Percentiles rank a stretch among this genome's conserved stretches.
These are phyloP conservation scores for Cheilosia vernalis DNA, from an alignment of 2,888 invertebrate genomes.

Conservation along the genomic window DNA sequence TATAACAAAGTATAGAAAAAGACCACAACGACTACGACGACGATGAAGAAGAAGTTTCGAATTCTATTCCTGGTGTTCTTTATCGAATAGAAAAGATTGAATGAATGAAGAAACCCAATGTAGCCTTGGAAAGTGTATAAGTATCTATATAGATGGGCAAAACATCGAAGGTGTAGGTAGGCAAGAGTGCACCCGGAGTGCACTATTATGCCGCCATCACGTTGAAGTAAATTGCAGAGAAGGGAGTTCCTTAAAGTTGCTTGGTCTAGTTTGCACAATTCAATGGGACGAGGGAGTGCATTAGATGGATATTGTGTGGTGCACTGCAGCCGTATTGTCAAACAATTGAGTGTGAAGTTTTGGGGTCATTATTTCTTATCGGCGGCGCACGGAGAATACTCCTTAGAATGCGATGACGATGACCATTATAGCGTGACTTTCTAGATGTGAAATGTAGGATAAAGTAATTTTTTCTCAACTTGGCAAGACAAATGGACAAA, in stretches of 20 bases:
- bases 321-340: constrained; percentile 30
- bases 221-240: constrained; percentile 45
- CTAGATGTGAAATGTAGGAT: too few species aligned
- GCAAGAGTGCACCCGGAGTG: constrained; percentile 10
- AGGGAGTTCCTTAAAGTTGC: constrained; percentile 41
- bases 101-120: constrained; percentile 40
- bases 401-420: constrained; percentile 1
- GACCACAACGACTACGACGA: constrained; percentile 6
- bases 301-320: constrained; percentile 30
- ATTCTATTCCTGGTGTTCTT: constrained; percentile 44
- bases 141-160: background rate
- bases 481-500: too few species aligned
- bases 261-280: constrained; percentile 51
- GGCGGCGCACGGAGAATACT: background rate
- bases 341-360: constrained; percentile 39
- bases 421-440: background rate
- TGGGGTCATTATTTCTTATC: constrained; percentile 5
- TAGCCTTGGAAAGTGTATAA: constrained; percentile 12
- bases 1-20: constrained; percentile 14
- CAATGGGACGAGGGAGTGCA: constrained; percentile 44
- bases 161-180: constrained; percentile 29
- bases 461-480: too few species aligned
- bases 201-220: constrained; percentile 42
- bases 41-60: constrained; percentile 43
- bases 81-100: constrained; percentile 51